Evolutionary conservation across 2,797 vertebrate species (phyloP).

Genomic region (Catharus ustulatus): DNA sequence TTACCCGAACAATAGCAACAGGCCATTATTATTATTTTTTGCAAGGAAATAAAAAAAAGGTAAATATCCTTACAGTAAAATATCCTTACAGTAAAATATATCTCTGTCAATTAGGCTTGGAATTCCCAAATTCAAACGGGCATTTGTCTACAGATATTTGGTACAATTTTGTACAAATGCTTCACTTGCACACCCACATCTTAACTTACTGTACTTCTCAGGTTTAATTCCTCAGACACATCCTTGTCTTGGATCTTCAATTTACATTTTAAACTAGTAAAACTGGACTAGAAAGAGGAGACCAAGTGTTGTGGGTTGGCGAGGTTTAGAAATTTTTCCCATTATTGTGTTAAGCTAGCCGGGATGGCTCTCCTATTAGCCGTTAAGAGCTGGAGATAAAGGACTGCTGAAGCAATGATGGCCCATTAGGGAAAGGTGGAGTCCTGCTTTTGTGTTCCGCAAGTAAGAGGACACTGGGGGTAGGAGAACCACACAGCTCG

Average conservation of each 20-base stretch:
- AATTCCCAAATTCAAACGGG: not conserved
- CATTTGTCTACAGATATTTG: not conserved
- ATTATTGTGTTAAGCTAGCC: too few species aligned
- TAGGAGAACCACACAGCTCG: too few species aligned
- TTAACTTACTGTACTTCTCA: not conserved
- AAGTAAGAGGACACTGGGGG: too few species aligned
- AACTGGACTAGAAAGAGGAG: not conserved
- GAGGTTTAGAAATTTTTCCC: too few species aligned
- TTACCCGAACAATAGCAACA: not conserved
- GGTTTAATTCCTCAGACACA: not conserved
- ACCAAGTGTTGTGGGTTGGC: too few species aligned
- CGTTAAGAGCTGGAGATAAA: too few species aligned
- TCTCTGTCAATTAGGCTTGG: not conserved
- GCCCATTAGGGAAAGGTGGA: too few species aligned
- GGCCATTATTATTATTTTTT: not conserved
- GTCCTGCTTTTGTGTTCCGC: too few species aligned
- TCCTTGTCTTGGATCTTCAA: not conserved
- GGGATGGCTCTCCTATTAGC: too few species aligned
- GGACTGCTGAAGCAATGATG: too few species aligned
- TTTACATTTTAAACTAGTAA: not conserved
- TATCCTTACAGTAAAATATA: not conserved
- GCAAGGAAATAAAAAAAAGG: not conserved
- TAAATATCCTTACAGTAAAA: not conserved
- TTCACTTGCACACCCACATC: not conserved
- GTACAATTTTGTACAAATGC: not conserved